Evolutionary conservation across 1,140 invertebrate genomes (phyloP), one percentile per base, ranked within the genome.

Genomic region (Calliopsis andreniformis): DNA sequence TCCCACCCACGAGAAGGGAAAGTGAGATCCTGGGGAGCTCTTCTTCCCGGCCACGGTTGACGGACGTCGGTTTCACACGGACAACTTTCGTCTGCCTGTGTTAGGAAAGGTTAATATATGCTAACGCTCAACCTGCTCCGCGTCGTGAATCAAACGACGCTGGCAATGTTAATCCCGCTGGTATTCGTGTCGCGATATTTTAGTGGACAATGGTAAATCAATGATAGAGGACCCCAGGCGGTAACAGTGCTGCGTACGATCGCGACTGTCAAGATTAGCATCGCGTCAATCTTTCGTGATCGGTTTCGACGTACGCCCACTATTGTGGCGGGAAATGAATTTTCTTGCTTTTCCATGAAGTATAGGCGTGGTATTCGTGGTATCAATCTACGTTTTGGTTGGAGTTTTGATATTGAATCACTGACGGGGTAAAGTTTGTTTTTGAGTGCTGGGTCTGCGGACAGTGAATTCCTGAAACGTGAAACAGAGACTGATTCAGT

Each of bases 1-100:
- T 83, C 76, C 76, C 76, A 79, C 82, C 82, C 76, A 83, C 82
- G 82, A 82, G 61, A 83, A 83, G 80, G 80, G 82, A 83, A 83
- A 83, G 82, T 79, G 66, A 49, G 76, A 79, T 53, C 62, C 80
- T n/a, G n/a, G 43, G 56, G 47, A 64, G 18, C 56, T 78, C 67
- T 43, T 78, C 81, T 81, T 64, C 56, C 20, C 58, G 20, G 28
- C 58, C 30, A 18, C 5, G 7, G n/a, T 30, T 67, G 59, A 49
- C 32, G 30, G 20, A 7, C n/a, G 39, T n/a, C 49, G 16, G 23
- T 6, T 28, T 14, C 20, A 45, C 20, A 2, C 35, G 25, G 2
- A 39, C 12, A 18, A 23, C 23, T 42, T 16, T 43, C 61, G 20
- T 30, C 0, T 10, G 3, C 35, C n/a, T 6, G 51, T 25, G 53